These are phyloP conservation scores for Drosophila fulvimacula DNA, from an alignment of 2,888 invertebrate species.

Conservation along the genomic window DNA sequence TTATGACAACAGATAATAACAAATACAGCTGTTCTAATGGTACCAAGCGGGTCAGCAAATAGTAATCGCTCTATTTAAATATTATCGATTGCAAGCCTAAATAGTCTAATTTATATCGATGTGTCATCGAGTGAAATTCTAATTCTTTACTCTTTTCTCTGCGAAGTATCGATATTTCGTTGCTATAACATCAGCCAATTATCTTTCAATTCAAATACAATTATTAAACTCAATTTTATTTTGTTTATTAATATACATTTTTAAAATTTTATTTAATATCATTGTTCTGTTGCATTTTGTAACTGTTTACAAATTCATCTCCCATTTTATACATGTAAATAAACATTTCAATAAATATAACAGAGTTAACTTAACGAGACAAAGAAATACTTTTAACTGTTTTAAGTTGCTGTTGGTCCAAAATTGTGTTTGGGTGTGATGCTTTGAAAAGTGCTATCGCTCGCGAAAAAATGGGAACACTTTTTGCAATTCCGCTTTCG, in stretches of 20 bases:
- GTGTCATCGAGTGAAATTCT: too few relatives aligned
- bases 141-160: too few relatives aligned
- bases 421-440: not conserved
- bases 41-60: not conserved
- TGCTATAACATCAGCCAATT: not conserved
- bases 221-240: not conserved
- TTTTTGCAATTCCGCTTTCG: conserved; percentile 91
- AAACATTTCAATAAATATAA: conserved; percentile 43
- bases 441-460: conserved; percentile 83
- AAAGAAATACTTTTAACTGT: conserved; percentile 50
- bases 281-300: conserved; percentile 29
- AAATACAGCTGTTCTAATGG: conserved; percentile 59
- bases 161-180: not conserved
- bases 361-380: conserved; percentile 28
- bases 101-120: not conserved
- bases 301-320: conserved; percentile 10
- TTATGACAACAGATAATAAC: conserved; percentile 58
- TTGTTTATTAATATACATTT: conserved; percentile 3
- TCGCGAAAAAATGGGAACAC: conserved; percentile 94
- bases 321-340: conserved; percentile 47
- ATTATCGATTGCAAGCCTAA: conserved; percentile 17
- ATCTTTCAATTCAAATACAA: not conserved
- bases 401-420: conserved; percentile 42
- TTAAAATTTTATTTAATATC: conserved; percentile 49
- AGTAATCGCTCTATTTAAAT: conserved; percentile 8